These are phyloP conservation scores for Tenthredo distinguenda DNA, from an alignment of 2,888 invertebrate genomes.

Conservation along the genomic window DNA sequence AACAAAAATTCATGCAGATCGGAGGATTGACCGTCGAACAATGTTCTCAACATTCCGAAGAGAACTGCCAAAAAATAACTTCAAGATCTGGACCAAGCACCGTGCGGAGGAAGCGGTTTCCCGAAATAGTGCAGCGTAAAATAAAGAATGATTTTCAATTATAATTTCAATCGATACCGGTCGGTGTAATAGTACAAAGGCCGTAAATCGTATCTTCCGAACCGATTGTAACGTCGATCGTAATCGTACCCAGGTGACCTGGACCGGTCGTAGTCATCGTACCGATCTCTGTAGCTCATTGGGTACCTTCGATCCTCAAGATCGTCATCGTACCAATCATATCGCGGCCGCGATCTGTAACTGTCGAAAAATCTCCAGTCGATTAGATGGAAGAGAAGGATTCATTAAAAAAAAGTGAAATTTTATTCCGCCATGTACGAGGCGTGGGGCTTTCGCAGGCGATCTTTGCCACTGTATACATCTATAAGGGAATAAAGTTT, in stretches of 20 bases:
- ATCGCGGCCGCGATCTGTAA: slow-evolving; percentile 65
- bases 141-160: slow-evolving; percentile 7
- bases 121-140: neutral
- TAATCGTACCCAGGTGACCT: slow-evolving; percentile 65
- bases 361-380: slow-evolving; percentile 30
- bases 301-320: slow-evolving; percentile 65
- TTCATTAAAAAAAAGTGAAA: neutral
- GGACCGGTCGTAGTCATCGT: slow-evolving; percentile 66
- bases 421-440: neutral
- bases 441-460: neutral
- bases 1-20: neutral
- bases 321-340: slow-evolving; percentile 68
- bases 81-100: neutral
- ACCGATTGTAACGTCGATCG: slow-evolving; percentile 67
- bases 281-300: slow-evolving; percentile 61
- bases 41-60: neutral
- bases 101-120: neutral
- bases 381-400: neutral
- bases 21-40: neutral
- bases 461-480: neutral
- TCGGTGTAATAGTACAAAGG: slow-evolving; percentile 62
- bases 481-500: neutral
- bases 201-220: slow-evolving; percentile 64
- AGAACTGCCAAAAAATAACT: neutral
- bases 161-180: slow-evolving; percentile 60